Base-by-base conservation (phyloP, 2,113 vertebrate species). In the Hystrix brachyura region DNA sequence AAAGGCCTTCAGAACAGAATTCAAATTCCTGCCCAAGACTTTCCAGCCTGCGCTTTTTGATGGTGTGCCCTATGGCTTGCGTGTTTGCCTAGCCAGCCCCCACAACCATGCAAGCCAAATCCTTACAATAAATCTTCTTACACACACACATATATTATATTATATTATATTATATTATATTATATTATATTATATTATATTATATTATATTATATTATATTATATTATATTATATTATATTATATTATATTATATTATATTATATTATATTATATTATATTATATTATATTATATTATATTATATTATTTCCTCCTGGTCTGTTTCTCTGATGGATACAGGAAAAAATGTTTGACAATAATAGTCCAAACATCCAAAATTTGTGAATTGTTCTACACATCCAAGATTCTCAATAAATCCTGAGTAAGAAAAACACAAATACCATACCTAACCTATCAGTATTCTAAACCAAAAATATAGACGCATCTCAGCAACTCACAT, bases 321-420 rank as follows among this genome's bases (percentile, higher is more conserved):
- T 78, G 9, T 67, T 90, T 87, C 57, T 78, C 4, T 72, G 53
- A 78, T 55, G 38, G 7, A 67, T 43, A 67, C 21, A 82, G 48
- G 5, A 4, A 67, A 95, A 82, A 89, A 69, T 72, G n/a, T 25
- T 67, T 60, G 51, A 86, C 59, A 43, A 87, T 59, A 93, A 84
- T 60, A 76, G 48, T 38, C 64, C 23, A 65, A 95, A 29, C 2
- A 48, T 53, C 9, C 60, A 38, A 53, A 51, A 83, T 46, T 65
- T 79, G 25, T 79, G 67, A 78, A 48, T 84, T 71, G n/a, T 46
- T 78, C 55, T 89, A 69, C 13, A 94, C 19, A 95, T 64, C 29
- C n/a, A 85, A 91, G 59, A 85, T 62, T 85, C 34, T 94, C 48
- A 90, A 78, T 46, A 95, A 96, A 65, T 1, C 18, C 69, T n/a